Conservation (phyloP, 2,113 vertebrate species). For the Rhipidura dahli region DNA sequence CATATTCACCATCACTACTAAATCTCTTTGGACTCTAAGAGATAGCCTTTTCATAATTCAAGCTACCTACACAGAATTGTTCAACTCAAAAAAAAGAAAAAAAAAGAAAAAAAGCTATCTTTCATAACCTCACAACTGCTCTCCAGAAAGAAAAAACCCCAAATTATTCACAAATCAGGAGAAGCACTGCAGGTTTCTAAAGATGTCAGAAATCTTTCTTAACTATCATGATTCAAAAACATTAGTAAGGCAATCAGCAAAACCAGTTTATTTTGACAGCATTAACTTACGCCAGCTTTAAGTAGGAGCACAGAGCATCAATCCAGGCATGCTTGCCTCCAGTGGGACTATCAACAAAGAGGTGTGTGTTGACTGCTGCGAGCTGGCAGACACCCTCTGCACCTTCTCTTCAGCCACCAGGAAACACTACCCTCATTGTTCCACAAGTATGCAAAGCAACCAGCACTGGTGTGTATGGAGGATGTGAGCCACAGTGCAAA, state of each 20-base stretch:
- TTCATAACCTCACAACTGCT: not conserved
- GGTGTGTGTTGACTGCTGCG: not conserved
- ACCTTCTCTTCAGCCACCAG: conserved; percentile 16
- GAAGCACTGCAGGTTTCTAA: not conserved
- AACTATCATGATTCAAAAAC: not conserved
- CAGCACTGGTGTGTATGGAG: not conserved
- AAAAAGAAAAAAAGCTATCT: not conserved
- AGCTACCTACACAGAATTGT: not conserved
- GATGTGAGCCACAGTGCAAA: not conserved
- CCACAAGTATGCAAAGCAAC: not conserved
- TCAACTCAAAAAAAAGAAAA: not conserved
- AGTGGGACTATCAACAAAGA: conserved; percentile 36
- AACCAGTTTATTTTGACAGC: not conserved
- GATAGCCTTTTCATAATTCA: not conserved
- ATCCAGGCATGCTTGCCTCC: not conserved
- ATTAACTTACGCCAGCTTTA: not conserved
- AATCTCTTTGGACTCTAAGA: not conserved
- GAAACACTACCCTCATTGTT: conserved; percentile 37
- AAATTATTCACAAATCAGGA: not conserved
- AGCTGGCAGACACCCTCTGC: conserved; percentile 41
- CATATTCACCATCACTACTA: not conserved
- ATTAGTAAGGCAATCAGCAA: not conserved
- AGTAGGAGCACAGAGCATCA: not conserved
- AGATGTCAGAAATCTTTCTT: not conserved
- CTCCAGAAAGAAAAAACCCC: not conserved